A percentile compares a stretch with the other conserved stretches of the same genome.
These are phyloP conservation scores for Strigamia crassipes DNA, from an alignment of 2,888 invertebrate genomes.

Conservation along the genomic window DNA sequence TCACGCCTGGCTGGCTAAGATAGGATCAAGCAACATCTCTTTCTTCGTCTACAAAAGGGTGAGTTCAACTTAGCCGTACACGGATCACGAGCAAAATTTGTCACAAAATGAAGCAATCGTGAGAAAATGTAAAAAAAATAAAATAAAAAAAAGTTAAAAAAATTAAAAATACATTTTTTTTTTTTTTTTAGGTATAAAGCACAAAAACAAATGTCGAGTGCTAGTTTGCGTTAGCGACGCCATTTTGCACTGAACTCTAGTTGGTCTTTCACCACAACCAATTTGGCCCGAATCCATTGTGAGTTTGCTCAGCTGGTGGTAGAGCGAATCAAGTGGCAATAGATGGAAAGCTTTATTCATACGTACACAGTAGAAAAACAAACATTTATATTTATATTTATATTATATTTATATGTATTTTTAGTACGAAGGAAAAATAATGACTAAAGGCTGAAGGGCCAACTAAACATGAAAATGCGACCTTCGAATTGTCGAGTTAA, in stretches of 20 bases:
- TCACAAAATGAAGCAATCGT: not conserved
- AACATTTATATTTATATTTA: no score
- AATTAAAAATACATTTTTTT: no score
- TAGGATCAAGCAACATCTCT: not conserved
- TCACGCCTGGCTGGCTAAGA: not conserved
- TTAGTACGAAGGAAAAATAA: no score
- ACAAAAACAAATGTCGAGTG: no score
- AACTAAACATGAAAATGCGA: no score
- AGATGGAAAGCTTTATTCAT: not conserved
- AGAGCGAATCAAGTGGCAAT: constrained; percentile 2
- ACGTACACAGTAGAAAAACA: not conserved
- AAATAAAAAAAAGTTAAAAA: no score
- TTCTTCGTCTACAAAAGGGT: not conserved
- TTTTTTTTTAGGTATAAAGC: no score
- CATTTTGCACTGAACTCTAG: not conserved
- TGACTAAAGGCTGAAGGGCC: no score
- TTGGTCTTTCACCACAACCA: not conserved
- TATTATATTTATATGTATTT: no score
- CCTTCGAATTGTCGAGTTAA: not conserved
- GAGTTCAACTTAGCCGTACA: not conserved
- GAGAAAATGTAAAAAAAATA: no score
- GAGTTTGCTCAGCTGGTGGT: constrained; percentile 11
- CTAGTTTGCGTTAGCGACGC: no score
- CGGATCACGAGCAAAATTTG: no score
- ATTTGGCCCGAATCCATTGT: not conserved